phyloP scores from a whole-genome alignment of 2,113 vertebrate genomes.

The Conger conger region DNA sequence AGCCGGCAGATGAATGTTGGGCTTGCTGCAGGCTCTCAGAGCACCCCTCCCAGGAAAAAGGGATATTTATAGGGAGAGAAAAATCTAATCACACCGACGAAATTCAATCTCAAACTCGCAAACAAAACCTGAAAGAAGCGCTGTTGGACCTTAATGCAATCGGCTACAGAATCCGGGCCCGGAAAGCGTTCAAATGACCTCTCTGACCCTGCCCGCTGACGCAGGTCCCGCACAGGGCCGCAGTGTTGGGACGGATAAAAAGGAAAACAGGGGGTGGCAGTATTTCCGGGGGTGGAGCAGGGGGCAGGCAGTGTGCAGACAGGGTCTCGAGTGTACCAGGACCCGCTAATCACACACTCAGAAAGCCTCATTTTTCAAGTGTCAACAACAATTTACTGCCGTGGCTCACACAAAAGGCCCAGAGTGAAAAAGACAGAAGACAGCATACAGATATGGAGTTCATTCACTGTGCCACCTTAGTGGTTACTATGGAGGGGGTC shows the following conservation, averaged over 20 bases:
- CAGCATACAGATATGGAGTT: too few species aligned
- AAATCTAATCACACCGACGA: constrained; percentile 27
- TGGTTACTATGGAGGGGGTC: not conserved
- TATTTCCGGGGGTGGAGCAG: not conserved
- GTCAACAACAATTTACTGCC: not conserved
- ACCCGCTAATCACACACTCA: not conserved
- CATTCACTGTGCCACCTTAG: not conserved
- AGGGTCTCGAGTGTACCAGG: not conserved
- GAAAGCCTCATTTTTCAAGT: not conserved
- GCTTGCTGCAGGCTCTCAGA: not conserved
- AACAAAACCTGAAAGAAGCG: not conserved
- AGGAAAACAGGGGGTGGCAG: not conserved
- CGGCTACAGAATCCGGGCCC: not conserved
- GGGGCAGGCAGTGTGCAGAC: not conserved
- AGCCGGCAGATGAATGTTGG: not conserved
- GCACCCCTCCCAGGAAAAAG: not conserved
- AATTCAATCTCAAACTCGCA: constrained; percentile 23
- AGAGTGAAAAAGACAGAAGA: not conserved
- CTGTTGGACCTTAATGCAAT: constrained; percentile 23
- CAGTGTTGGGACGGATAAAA: constrained; percentile 1
- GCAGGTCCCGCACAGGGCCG: constrained; percentile 1
- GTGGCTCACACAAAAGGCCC: not conserved
- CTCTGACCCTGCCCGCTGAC: not conserved
- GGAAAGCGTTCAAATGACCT: not conserved
- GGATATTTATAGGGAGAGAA: constrained; percentile 19